phyloP scores from a whole-genome alignment of 1,140 invertebrate genomes.

The Drosophila sulfurigaster region DNA sequence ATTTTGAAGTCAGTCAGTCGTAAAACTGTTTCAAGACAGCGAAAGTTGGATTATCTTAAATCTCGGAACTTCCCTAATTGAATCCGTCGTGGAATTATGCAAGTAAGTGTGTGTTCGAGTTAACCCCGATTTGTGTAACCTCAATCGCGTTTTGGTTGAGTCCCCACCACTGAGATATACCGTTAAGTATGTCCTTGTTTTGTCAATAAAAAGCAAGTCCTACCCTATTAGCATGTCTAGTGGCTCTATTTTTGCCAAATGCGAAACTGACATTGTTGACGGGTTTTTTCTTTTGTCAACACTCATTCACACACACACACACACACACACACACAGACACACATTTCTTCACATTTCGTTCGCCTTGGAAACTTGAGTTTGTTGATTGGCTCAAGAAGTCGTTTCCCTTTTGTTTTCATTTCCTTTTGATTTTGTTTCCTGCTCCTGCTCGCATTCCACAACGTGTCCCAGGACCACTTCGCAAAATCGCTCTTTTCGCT shows the following conservation, averaged over 20 bases:
- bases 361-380: constrained; percentile 78
- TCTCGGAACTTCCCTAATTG: neutral
- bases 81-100: neutral
- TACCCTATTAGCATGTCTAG: neutral
- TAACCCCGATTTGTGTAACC: constrained; percentile 8
- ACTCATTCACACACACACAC: constrained; percentile 15
- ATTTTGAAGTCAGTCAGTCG: no score
- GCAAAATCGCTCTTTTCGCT: neutral
- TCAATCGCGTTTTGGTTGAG: constrained; percentile 26
- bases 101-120: neutral
- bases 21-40: neutral
- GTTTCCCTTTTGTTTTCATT: constrained; percentile 19
- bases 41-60: constrained; percentile 6
- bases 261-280: constrained; percentile 54
- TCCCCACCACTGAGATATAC: neutral
- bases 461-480: constrained; percentile 38
- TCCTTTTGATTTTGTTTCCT: constrained; percentile 4
- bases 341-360: constrained; percentile 26
- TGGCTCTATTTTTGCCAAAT: constrained; percentile 27
- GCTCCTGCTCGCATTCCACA: constrained; percentile 18
- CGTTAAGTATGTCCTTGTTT: constrained; percentile 39
- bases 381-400: constrained; percentile 63
- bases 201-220: constrained; percentile 57
- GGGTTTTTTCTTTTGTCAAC: constrained; percentile 51
- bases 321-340: no score